A percentile compares a stretch with the other conserved stretches of the same genome.
phyloP scores from a whole-genome alignment of 1,140 invertebrate genomes.

The Yoshiicerus persimilis region DNA sequence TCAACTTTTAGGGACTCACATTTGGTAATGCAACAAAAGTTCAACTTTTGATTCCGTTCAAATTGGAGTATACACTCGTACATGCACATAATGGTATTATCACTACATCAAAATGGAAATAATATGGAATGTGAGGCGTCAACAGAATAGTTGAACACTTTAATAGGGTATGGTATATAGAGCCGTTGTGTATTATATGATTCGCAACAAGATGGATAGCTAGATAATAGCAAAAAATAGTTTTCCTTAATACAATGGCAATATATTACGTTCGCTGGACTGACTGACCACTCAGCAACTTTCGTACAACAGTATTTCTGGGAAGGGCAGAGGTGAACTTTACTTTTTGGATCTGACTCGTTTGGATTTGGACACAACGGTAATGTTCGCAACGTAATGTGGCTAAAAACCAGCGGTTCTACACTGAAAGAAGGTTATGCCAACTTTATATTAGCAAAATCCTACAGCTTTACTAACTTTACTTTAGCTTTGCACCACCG shows the following conservation, averaged over 20 bases:
- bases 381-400: neutral
- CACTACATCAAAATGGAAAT: neutral
- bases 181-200: neutral
- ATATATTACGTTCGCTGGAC: neutral
- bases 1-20: neutral
- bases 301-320: neutral
- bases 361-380: neutral
- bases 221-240: neutral
- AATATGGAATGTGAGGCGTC: conserved; percentile 9
- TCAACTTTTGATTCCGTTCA: neutral
- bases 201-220: conserved; percentile 5
- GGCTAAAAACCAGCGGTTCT: neutral
- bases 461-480: neutral
- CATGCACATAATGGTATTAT: neutral
- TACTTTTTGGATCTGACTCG: neutral
- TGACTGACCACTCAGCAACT: neutral
- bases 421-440: neutral
- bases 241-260: conserved; percentile 2
- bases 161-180: neutral
- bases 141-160: neutral
- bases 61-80: neutral
- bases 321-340: conserved; percentile 9
- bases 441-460: neutral
- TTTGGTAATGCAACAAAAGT: neutral
- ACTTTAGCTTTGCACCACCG: conserved; percentile 5